Evolutionary conservation across 2,797 vertebrate species (phyloP).

Genomic region (Coluber constrictor): DNA sequence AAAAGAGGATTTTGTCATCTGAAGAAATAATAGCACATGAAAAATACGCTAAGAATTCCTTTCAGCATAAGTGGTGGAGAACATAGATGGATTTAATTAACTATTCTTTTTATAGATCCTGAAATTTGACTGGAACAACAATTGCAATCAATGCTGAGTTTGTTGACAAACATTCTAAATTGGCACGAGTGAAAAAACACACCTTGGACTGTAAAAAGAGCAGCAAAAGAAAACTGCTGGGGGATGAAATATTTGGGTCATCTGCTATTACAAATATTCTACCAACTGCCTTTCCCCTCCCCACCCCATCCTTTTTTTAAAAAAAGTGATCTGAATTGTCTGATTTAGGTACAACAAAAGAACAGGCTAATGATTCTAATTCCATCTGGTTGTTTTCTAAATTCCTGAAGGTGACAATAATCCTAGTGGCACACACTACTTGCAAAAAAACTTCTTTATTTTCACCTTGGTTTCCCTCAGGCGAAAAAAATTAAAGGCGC

Average conservation of each 20-base stretch:
- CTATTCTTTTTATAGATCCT: slow-evolving; percentile 14
- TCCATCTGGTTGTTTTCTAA: not conserved
- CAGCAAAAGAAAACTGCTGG: not conserved
- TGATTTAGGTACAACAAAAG: slow-evolving; percentile 15
- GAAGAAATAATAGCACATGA: slow-evolving; percentile 7
- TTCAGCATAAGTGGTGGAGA: slow-evolving; percentile 34
- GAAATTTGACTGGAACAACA: not conserved
- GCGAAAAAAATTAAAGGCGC: not conserved
- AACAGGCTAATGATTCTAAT: not conserved
- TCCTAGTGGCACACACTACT: not conserved
- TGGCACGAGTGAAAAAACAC: not conserved
- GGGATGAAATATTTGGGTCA: not conserved
- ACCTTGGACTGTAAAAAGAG: not conserved
- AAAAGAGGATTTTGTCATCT: not conserved
- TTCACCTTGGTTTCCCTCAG: slow-evolving; percentile 27
- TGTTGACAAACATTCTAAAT: slow-evolving; percentile 25
- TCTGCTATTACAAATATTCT: not conserved
- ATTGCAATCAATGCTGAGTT: slow-evolving; percentile 16
- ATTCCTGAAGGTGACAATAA: not conserved
- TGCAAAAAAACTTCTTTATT: not conserved
- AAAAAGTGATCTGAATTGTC: slow-evolving; percentile 1
- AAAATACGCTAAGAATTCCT: not conserved
- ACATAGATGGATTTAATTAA: slow-evolving; percentile 14
- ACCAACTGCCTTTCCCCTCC: not conserved
- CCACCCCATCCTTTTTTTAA: not conserved